Percentiles rank a stretch among this genome's conserved stretches.
phyloP scores from a whole-genome alignment of 2,888 invertebrate genomes.

The Tipula unca region DNA sequence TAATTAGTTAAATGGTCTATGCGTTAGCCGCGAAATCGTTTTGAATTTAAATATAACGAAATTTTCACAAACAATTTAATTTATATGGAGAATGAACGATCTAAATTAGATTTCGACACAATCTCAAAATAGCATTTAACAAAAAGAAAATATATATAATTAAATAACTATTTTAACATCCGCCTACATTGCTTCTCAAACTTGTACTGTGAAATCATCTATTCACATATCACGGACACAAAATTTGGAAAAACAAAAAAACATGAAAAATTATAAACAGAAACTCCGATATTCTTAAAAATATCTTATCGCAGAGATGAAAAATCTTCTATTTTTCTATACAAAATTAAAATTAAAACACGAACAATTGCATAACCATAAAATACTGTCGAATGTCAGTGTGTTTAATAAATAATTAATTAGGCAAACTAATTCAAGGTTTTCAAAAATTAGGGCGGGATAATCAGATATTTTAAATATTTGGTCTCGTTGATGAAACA shows the following conservation, averaged over 20 bases:
- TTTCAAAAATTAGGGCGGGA: not conserved
- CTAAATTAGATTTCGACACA: not conserved
- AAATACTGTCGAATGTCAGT: not conserved
- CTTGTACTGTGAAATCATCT: slow-evolving; percentile 2
- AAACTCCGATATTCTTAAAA: not conserved
- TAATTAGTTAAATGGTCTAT: not conserved
- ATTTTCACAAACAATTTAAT: not conserved
- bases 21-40: not conserved
- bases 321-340: not conserved
- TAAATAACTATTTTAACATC: slow-evolving; percentile 14
- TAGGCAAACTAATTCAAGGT: not conserved
- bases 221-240: not conserved
- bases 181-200: not conserved
- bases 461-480: not conserved
- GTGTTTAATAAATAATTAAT: not conserved
- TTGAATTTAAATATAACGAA: not conserved
- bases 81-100: not conserved
- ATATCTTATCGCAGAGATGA: not conserved
- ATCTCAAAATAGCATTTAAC: slow-evolving; percentile 8
- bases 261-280: not conserved
- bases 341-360: not conserved
- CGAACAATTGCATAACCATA: not conserved
- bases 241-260: not conserved
- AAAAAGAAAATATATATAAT: not conserved
- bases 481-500: not conserved